Evolutionary conservation across 2,113 vertebrate genomes (phyloP).

Genomic region (Muntiacus muntjak): DNA sequence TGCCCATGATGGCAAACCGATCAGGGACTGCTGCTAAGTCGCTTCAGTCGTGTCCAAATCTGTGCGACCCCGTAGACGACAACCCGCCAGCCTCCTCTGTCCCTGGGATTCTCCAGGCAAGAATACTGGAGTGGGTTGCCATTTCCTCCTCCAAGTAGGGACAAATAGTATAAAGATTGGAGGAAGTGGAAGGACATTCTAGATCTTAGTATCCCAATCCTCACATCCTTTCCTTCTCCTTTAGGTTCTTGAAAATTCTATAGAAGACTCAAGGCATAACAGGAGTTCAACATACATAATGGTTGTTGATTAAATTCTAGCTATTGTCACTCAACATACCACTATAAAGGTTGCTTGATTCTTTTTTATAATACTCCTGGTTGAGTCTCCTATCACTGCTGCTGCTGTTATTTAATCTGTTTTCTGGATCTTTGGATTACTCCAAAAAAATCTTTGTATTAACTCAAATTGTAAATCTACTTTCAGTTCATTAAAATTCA

Average conservation of each 20-base stretch:
- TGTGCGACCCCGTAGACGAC: rapidly evolving
- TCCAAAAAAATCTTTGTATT: constrained; percentile 12
- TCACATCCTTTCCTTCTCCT: background rate
- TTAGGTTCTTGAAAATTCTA: background rate
- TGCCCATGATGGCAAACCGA: background rate
- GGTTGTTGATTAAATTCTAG: background rate
- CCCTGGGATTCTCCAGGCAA: background rate
- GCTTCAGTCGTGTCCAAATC: background rate
- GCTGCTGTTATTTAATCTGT: background rate
- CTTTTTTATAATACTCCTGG: background rate
- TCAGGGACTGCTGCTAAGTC: background rate
- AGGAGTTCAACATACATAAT: background rate
- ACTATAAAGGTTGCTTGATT: background rate
- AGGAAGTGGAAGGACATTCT: background rate
- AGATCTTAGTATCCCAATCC: background rate
- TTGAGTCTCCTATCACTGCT: background rate
- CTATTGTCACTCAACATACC: background rate
- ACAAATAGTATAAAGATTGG: background rate
- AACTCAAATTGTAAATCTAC: background rate
- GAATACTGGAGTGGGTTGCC: background rate
- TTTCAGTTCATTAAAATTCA: background rate
- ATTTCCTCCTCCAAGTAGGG: background rate
- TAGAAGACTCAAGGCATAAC: background rate
- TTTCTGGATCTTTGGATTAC: background rate
- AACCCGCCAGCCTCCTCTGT: background rate